Conservation (phyloP, 1,140 invertebrate species). For the Sesamia nonagrioides region DNA sequence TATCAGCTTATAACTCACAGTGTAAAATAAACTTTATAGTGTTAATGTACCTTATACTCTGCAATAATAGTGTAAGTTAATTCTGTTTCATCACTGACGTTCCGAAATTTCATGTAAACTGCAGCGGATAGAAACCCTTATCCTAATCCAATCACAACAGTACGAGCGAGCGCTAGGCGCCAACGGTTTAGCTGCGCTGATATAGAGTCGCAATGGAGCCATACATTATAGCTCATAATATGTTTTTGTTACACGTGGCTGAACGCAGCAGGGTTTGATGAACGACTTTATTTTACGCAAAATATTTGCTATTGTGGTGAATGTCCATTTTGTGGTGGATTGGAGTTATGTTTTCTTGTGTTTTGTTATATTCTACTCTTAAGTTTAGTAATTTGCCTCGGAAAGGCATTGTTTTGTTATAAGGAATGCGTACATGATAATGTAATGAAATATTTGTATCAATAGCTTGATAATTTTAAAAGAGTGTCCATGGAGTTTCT, state of each 20-base stretch:
- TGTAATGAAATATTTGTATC: too few species aligned
- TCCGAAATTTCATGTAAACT: background rate
- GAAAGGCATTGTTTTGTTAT: too few species aligned
- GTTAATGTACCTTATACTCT: too few species aligned
- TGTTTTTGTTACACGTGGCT: background rate
- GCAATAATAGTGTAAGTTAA: too few species aligned
- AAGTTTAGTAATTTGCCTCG: too few species aligned
- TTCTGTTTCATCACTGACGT: background rate
- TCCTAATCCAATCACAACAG: conserved; percentile 9
- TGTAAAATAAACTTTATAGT: too few species aligned
- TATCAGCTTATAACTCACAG: too few species aligned
- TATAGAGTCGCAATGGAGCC: background rate
- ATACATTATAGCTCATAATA: background rate
- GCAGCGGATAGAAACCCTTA: background rate
- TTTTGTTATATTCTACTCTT: too few species aligned
- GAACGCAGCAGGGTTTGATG: background rate
- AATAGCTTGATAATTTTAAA: too few species aligned
- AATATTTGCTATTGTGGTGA: background rate
- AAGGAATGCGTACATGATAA: too few species aligned
- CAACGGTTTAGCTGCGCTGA: background rate
- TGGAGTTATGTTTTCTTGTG: background rate
- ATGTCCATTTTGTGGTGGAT: background rate
- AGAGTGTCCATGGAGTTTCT: too few species aligned
- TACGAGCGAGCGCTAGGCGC: background rate
- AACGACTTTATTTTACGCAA: background rate